Evolutionary conservation across 1,140 invertebrate genomes (phyloP).

Genomic region (Drosophila mauritiana): DNA sequence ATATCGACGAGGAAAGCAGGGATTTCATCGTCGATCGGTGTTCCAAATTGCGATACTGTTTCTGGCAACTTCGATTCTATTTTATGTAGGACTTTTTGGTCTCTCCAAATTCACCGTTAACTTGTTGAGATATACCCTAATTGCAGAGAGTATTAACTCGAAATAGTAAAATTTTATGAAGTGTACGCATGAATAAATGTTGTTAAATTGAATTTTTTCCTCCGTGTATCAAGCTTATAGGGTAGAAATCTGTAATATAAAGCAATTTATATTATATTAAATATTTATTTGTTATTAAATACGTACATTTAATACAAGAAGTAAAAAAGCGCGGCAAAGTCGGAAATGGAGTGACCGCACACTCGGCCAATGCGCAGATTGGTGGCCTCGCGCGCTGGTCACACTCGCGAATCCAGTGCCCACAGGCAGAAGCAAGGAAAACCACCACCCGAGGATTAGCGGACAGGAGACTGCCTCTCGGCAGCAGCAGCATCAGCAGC

Average conservation of each 20-base stretch:
- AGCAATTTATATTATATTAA: too few species aligned
- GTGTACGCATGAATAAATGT: too few species aligned
- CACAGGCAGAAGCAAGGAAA: conserved; percentile 6
- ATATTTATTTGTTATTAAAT: not conserved
- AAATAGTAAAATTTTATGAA: too few species aligned
- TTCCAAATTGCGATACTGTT: conserved; percentile 39
- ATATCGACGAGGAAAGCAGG: conserved; percentile 36
- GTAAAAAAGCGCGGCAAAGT: not conserved
- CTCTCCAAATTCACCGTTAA: not conserved
- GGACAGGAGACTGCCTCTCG: conserved; percentile 13
- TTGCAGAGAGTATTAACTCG: too few species aligned
- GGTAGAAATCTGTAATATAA: too few species aligned
- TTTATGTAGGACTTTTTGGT: conserved; percentile 1
- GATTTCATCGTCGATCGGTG: conserved; percentile 7
- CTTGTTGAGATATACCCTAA: not conserved
- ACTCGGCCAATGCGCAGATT: not conserved
- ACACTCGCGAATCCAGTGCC: not conserved
- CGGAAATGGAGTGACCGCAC: not conserved
- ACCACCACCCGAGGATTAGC: conserved; percentile 12
- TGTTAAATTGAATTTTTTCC: too few species aligned
- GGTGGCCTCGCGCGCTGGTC: not conserved
- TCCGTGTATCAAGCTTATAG: too few species aligned
- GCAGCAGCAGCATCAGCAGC: conserved; percentile 11
- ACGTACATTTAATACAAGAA: too few species aligned
- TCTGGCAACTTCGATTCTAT: conserved; percentile 24